Conservation (phyloP, 2,888 invertebrate species). For the Chalcis sispes region DNA sequence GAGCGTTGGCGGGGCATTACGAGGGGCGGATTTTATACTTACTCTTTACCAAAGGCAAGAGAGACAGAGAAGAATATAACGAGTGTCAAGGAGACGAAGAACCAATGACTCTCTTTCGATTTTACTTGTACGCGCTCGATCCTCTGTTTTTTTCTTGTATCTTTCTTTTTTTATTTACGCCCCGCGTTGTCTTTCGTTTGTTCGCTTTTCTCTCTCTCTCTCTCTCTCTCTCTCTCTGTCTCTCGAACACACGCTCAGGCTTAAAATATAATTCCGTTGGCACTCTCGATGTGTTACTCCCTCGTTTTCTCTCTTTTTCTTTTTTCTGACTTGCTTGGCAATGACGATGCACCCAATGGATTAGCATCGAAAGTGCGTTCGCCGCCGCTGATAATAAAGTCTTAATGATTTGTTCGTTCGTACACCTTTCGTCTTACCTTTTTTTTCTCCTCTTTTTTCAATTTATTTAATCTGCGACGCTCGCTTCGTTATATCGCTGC, state of each 20-base stretch:
- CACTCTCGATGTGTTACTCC: neutral
- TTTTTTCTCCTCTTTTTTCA: constrained; percentile 4
- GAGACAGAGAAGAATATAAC: constrained; percentile 31
- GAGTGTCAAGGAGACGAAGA: constrained; percentile 7
- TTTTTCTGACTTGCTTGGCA: constrained; percentile 35
- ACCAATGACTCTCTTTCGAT: constrained; percentile 34
- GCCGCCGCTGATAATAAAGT: constrained; percentile 46
- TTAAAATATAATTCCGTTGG: constrained; percentile 11
- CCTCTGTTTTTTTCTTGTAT: neutral
- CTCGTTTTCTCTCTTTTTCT: neutral
- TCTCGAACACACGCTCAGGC: neutral
- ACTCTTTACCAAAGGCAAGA: neutral
- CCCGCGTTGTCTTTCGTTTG: neutral
- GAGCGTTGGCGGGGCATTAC: constrained; percentile 27
- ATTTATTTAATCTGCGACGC: too few relatives aligned
- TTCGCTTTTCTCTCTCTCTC: too few relatives aligned
- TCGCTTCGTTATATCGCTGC: too few relatives aligned
- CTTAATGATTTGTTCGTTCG: constrained; percentile 42
- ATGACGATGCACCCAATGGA: neutral
- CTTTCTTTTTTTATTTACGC: constrained; percentile 11
- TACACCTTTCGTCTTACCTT: neutral
- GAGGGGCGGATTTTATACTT: constrained; percentile 45
- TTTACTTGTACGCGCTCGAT: constrained; percentile 2
- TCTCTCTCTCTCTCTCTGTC: constrained; percentile 6
- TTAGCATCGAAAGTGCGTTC: constrained; percentile 40